Evolutionary conservation across 2,888 invertebrate species (phyloP).

Genomic region (Corbicula japonica): DNA sequence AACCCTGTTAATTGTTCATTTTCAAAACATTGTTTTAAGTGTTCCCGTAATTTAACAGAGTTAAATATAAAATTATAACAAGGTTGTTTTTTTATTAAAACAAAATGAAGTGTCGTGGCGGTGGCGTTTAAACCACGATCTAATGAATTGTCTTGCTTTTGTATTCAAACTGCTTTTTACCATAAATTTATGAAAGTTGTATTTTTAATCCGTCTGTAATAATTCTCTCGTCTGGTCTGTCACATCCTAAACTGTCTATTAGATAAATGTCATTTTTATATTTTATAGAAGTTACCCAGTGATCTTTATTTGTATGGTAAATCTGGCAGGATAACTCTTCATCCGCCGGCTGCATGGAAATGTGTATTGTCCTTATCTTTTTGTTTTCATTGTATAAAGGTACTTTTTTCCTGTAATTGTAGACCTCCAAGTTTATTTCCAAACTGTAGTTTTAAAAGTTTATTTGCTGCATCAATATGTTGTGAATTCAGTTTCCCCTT

Average conservation of each 20-base stretch:
- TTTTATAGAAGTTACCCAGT: too few relatives aligned
- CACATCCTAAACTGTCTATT: slow-evolving; percentile 2
- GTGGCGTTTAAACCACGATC: background rate
- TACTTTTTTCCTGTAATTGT: background rate
- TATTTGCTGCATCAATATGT: too few relatives aligned
- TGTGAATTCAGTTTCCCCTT: too few relatives aligned
- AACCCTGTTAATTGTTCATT: too few relatives aligned
- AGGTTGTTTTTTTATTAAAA: background rate
- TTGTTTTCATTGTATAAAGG: too few relatives aligned
- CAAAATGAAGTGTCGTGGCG: background rate
- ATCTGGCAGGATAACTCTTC: too few relatives aligned
- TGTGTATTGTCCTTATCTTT: background rate
- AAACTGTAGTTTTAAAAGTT: background rate
- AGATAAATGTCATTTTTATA: background rate
- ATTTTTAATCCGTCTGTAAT: background rate
- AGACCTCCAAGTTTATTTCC: too few relatives aligned
- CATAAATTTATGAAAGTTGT: background rate
- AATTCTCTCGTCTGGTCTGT: background rate
- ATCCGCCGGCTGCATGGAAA: too few relatives aligned
- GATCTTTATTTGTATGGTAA: too few relatives aligned
- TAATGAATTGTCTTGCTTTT: background rate
- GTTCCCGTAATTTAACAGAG: too few relatives aligned
- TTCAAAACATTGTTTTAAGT: too few relatives aligned
- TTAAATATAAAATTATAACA: background rate
- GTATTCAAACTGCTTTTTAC: background rate